These are phyloP conservation scores for Heliconius erato DNA, from an alignment of 2,888 invertebrate species.

Conservation along the genomic window DNA sequence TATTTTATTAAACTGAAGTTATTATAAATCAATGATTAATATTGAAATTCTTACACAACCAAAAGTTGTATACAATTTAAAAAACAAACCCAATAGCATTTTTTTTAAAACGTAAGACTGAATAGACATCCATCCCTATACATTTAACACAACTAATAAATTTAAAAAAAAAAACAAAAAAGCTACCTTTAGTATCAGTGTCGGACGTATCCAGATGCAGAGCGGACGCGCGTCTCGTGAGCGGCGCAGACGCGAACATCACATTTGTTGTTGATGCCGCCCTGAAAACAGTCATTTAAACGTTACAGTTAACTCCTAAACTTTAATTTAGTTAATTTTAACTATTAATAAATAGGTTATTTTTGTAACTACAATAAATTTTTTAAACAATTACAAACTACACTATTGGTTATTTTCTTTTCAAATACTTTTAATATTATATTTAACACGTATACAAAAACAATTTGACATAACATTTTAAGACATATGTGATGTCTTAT, in stretches of 20 bases:
- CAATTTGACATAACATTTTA: neutral
- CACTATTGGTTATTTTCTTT: neutral
- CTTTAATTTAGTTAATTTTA: slow-evolving; percentile 4
- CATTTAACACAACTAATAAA: neutral
- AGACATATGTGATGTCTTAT: too few relatives aligned
- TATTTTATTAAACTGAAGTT: too few relatives aligned
- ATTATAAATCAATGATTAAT: too few relatives aligned
- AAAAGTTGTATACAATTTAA: neutral
- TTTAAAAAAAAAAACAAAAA: neutral
- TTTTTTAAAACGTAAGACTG: neutral
- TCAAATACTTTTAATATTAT: neutral
- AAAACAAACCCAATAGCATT: neutral
- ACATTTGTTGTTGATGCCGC: slow-evolving; percentile 96
- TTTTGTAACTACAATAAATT: slow-evolving; percentile 32
- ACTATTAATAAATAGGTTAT: slow-evolving; percentile 41
- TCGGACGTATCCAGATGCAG: slow-evolving; percentile 89
- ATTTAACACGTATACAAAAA: neutral
- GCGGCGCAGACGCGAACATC: slow-evolving; percentile 90
- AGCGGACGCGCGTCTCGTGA: slow-evolving; percentile 94
- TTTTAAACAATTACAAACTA: neutral
- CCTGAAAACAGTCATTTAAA: slow-evolving; percentile 74
- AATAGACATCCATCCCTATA: neutral
- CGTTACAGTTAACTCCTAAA: neutral
- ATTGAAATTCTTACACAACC: neutral
- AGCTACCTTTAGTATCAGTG: slow-evolving; percentile 88